phyloP scores from a whole-genome alignment of 2,113 vertebrate species.

The Machaerirhynchus nigripectus region DNA sequence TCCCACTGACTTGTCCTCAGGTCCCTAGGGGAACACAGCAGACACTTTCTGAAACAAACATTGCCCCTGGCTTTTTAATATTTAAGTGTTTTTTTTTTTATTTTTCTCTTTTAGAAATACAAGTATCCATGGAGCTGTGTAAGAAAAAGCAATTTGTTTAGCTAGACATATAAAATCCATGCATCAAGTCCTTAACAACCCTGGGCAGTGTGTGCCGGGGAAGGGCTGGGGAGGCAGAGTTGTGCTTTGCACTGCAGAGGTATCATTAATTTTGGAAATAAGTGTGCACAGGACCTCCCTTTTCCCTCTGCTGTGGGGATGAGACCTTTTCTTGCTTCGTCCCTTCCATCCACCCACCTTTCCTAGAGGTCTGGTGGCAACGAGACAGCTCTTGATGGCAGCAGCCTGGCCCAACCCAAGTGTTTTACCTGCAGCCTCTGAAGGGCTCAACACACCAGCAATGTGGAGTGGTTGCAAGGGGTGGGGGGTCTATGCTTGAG shows the following conservation, averaged over 20 bases:
- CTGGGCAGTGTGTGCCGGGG: neutral
- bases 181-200: neutral
- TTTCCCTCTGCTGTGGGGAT: neutral
- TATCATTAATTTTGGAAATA: neutral
- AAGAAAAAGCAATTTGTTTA: neutral
- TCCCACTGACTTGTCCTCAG: neutral
- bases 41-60: neutral
- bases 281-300: neutral
- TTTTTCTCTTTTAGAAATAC: neutral
- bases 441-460: neutral
- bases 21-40: neutral
- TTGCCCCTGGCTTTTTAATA: neutral
- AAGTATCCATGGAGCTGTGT: neutral
- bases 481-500: fast-evolving
- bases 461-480: neutral
- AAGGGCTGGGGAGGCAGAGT: neutral
- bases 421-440: neutral
- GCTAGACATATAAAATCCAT: neutral
- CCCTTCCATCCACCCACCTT: neutral
- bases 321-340: neutral
- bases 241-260: neutral
- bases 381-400: neutral
- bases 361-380: neutral
- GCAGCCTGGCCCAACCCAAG: neutral
- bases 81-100: neutral